These are phyloP conservation scores for Drosophila quadrilineata DNA, from an alignment of 1,140 invertebrate species.

Conservation along the genomic window DNA sequence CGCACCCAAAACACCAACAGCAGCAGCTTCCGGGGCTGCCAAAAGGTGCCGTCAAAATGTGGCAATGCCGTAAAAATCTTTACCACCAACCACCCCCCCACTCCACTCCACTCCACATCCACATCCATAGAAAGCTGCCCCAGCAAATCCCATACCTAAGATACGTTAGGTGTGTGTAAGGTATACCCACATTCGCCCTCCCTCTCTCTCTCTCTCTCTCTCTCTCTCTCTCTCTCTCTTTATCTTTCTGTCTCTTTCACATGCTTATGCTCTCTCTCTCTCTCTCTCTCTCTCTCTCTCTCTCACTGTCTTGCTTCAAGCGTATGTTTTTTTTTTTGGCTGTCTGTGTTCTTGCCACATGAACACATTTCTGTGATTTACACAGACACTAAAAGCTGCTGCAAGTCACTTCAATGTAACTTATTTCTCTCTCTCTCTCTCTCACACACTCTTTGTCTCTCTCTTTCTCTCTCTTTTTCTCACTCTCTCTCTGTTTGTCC, in stretches of 20 bases:
- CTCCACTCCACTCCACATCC: no score
- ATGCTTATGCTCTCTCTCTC: no score
- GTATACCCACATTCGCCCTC: no score
- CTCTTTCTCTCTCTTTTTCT: slow-evolving; percentile 7
- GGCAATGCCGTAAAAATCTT: slow-evolving; percentile 41
- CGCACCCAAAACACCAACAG: slow-evolving; percentile 34
- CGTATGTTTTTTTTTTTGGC: no score
- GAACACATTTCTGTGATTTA: slow-evolving; percentile 52
- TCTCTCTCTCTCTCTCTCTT: no score
- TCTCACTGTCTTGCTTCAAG: no score
- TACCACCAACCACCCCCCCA: neutral
- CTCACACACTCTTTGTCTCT: neutral
- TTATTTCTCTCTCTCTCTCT: neutral
- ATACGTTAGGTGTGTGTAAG: slow-evolving; percentile 7
- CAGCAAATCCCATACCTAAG: no score
- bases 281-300: no score
- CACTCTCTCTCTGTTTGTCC: slow-evolving; percentile 38
- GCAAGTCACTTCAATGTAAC: slow-evolving; percentile 10
- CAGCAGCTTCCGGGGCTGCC: slow-evolving; percentile 38
- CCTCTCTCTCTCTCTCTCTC: no score
- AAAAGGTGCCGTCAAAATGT: slow-evolving; percentile 60
- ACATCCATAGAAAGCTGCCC: no score
- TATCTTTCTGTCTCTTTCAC: no score
- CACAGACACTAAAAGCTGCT: slow-evolving; percentile 45
- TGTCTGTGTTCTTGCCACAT: slow-evolving; percentile 1